Evolutionary conservation across 2,888 invertebrate species (phyloP).

Genomic region (Caradrina kadenii): DNA sequence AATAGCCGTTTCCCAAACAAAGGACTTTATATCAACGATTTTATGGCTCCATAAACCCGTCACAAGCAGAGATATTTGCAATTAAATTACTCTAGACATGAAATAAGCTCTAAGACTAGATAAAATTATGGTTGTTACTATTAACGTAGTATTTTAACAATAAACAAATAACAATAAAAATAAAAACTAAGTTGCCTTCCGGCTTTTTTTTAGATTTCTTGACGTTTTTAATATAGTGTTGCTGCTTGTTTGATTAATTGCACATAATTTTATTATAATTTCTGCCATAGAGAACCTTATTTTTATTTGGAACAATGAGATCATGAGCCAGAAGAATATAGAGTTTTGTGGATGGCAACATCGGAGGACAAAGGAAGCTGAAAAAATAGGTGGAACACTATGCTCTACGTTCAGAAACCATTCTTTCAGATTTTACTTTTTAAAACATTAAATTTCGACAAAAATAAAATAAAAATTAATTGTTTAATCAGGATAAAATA

Average conservation of each 20-base stretch:
- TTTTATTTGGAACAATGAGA: constrained; percentile 64
- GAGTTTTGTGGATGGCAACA: constrained; percentile 52
- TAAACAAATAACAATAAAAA: constrained; percentile 87
- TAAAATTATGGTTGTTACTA: constrained; percentile 79
- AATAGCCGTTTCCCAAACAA: constrained; percentile 81
- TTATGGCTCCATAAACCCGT: constrained; percentile 86
- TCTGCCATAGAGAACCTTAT: constrained; percentile 74
- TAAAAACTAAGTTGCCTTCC: constrained; percentile 85
- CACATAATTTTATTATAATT: constrained; percentile 82
- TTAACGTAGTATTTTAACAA: constrained; percentile 75
- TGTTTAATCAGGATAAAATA: not conserved
- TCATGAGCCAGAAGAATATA: constrained; percentile 44
- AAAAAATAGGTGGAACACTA: not conserved
- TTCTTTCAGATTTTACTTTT: not conserved
- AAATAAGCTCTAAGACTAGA: constrained; percentile 85
- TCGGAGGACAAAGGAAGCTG: not conserved
- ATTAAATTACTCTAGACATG: constrained; percentile 70
- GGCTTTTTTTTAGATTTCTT: constrained; percentile 86
- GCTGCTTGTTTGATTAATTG: constrained; percentile 85
- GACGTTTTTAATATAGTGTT: constrained; percentile 89
- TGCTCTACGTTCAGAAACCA: constrained; percentile 20
- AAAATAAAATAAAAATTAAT: no score
- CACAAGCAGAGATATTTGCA: constrained; percentile 77
- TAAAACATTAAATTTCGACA: not conserved
- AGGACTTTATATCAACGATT: constrained; percentile 83